Conservation (phyloP, 2,797 vertebrate species). For the Sciurus carolinensis region DNA sequence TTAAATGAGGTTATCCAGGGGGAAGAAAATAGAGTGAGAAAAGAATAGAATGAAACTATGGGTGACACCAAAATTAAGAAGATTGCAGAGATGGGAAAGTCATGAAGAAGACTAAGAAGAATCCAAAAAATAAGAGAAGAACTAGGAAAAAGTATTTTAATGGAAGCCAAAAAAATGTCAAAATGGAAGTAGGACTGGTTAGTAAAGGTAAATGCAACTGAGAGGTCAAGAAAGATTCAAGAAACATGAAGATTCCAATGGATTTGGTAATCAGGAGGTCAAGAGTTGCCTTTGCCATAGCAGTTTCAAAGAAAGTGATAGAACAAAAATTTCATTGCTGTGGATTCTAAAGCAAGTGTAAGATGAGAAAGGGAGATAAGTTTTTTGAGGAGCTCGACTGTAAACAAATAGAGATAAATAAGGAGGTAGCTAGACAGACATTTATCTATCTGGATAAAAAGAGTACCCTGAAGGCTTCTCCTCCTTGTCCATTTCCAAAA, state of each 20-base stretch:
- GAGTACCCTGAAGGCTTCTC: neutral
- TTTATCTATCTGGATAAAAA: neutral
- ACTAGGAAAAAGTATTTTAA: neutral
- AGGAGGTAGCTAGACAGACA: neutral
- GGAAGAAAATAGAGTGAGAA: neutral
- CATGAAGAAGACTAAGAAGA: neutral
- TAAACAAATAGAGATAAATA: neutral
- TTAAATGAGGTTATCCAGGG: neutral
- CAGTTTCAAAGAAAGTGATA: neutral
- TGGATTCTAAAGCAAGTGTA: neutral
- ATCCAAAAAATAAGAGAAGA: neutral
- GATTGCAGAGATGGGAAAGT: neutral
- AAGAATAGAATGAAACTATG: neutral
- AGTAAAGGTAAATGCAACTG: neutral
- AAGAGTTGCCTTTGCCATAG: neutral
- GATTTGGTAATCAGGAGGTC: neutral
- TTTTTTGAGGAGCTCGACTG: slow-evolving; percentile 8
- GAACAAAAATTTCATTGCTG: neutral
- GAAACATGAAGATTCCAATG: neutral
- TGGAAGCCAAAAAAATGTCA: neutral
- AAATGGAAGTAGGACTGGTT: neutral
- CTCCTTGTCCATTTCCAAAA: neutral
- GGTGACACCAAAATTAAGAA: slow-evolving; percentile 1
- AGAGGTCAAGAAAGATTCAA: neutral
- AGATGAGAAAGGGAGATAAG: slow-evolving; percentile 17